Evolutionary conservation across 2,888 invertebrate genomes (phyloP), one percentile per base, ranked within the genome.

Genomic region (Pinctada fucata): DNA sequence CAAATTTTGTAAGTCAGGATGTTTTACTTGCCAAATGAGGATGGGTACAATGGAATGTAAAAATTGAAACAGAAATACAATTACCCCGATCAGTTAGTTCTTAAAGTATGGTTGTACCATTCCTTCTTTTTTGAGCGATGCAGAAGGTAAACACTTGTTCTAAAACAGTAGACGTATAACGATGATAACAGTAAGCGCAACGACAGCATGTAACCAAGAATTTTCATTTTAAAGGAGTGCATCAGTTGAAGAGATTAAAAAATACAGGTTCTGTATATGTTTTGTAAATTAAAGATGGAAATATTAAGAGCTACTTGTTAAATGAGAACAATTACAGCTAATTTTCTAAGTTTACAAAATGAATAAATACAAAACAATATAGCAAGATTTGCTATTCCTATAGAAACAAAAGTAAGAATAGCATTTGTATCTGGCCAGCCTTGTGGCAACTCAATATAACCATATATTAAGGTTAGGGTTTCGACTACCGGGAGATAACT

Each of bases 171-270:
- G 6, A 50, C 70, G 45, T 48, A 76, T 1, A 48, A 76, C 50
- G 8, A 76, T 13, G 31, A 70, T 8, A 3, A 16, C 48, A 16
- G 49, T 63, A 8, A 64, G n/a, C 31, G 50, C 47, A 6, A 64
- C 64, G n/a, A 65, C 63, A 31, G 48, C 76, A 76, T 76, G 76
- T 13, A 70, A 31, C 64, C 76, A 71, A 50, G 76, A 64, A 64
- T 70, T 64, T 65, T 76, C 70, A n/a, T 51, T 47, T 58, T 3
- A 10, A 2, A 75, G 13, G 4, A 51, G 63, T 10, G 45, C 51
- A 58, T 68, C 16, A n/a, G 51, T 31, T 31, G 31, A 31, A 13
- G 31, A 45, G 3, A 13, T 31, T 31, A 31, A 16, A 13, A 50
- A 63, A n/a, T 31, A 65, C 52, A 31, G 52, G 5, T 52, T 51